These are phyloP conservation scores for Pomacea canaliculata DNA, from an alignment of 2,888 invertebrate species.

Conservation along the genomic window DNA sequence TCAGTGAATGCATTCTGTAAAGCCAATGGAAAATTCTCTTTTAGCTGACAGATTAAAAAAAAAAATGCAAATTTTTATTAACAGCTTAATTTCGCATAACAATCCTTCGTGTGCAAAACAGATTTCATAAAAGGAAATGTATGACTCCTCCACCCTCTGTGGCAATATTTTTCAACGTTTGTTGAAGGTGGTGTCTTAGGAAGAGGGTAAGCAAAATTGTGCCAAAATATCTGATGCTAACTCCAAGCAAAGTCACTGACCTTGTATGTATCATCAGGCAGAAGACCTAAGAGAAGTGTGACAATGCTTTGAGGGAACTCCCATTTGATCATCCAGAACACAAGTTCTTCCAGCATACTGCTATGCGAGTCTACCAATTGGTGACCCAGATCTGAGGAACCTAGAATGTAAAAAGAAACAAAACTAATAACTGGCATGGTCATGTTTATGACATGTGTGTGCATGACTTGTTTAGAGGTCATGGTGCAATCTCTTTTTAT, in stretches of 20 bases:
- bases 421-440: not conserved
- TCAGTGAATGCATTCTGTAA: conserved; percentile 86
- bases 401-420: conserved; percentile 31
- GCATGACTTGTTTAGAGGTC: not conserved
- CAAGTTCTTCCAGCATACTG: conserved; percentile 82
- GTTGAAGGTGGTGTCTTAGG: too few species aligned
- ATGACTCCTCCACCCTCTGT: too few species aligned
- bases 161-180: too few species aligned
- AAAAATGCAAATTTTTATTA: too few species aligned
- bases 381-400: conserved; percentile 48
- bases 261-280: conserved; percentile 95
- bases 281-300: conserved; percentile 92
- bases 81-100: too few species aligned
- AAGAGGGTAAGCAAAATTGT: too few species aligned
- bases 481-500: too few species aligned
- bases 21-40: not conserved
- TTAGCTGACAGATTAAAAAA: too few species aligned
- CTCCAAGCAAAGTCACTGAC: conserved; percentile 69
- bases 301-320: conserved; percentile 98
- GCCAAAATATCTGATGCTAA: too few species aligned
- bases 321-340: conserved; percentile 97
- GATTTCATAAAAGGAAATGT: too few species aligned
- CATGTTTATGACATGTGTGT: not conserved
- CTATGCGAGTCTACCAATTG: conserved; percentile 47
- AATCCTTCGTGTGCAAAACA: too few species aligned